Evolutionary conservation across 1,140 invertebrate genomes (phyloP), one percentile per base, ranked within the genome.

Genomic region (Temnothorax longispinosus): DNA sequence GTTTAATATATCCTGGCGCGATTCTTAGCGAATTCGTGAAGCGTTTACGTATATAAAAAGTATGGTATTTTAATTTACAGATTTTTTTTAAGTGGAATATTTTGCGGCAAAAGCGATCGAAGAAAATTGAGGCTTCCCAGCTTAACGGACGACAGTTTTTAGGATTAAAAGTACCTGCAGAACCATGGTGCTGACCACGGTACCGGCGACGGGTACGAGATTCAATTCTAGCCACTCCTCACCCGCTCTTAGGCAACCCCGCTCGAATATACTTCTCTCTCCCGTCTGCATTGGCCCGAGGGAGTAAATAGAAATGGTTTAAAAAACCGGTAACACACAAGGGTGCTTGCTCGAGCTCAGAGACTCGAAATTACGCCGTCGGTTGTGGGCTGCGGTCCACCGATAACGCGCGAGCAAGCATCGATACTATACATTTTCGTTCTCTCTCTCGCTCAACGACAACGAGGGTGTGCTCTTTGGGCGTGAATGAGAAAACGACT

Each of bases 211-310:
- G 88, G 97, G 97, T 75, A 98, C 96, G 85, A 99, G 96, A 96
- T 99, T 98, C 90, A 97, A 96, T 95, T 99, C 98, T 89, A 99
- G 96, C 99, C 98, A 99, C 94, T 98, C 98, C 95, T 99, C 98
- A 76, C 98, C 98, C 85, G 98, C 98, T 87, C 98, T 96, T 90
- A 99, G 96, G 95, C 99, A 99, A 78, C 99, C 99, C 64, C 98
- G 97, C 94, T 98, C 98, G 96, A 99, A 98, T 94, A 99, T 99
- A 94, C 98, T 97, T 87, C 97, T 97, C 94, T 98, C 98, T 90
- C 97, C 97, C 62, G 97, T 96, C 96, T 98, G 96, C 95, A 94
- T 72, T 90, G 74, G 54, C 67, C 86, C 89, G 86, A 58, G 85
- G 11, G 54, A 87, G 81, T 86, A 90, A 92, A 88, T 81, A 90